Base-by-base conservation (phyloP, 2,113 vertebrate species). In the Aphyosemion australe region DNA sequence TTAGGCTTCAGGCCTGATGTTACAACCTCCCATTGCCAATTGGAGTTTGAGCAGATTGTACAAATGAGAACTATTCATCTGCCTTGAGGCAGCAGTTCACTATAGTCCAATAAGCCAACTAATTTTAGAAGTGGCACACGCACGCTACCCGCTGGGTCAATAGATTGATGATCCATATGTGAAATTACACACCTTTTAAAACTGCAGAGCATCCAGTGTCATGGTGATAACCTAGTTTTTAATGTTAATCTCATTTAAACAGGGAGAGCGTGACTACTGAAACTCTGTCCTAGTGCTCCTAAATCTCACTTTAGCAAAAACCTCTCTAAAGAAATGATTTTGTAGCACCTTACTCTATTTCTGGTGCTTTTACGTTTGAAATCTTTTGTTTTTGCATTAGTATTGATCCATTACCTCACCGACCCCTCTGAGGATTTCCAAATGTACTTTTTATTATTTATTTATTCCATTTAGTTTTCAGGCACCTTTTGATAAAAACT, bases 11-110 rank as follows among this genome's bases (percentile, higher is more conserved):
- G 84, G 84, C 84, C 83, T 83, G 86, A 84, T 90, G 83, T 85
- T 87, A 81, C 83, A 87, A 78, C 77, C 84, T 84, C 77, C 79
- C 75, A 76, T 84, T 84, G 84, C 83, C 84, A 84, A 87, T 84
- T 75, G 54, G 78, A 76, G 61, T 86, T 84, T 73, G 79, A 87
- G 79, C 88, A 87, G 88, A 86, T 88, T 88, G 86, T 84, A 65
- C 70, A 76, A 87, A 82, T 78, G 82, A 83, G 79, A 79, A 80
- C 79, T 69, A 84, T 70, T 67, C 67, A 79, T 88, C 73, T 84
- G 76, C 79, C 78, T 74, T 59, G 63, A 86, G 80, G 86, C 82
- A 67, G 51, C 68, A 56, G 69, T 70, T 86, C 82, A 78, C 72
- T 84, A 67, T 72, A 73, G 79, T 78, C 74, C 78, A 79, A 79